These are phyloP conservation scores for Agonopterix alstromeriana DNA, from an alignment of 2,888 invertebrate genomes.

Conservation along the genomic window DNA sequence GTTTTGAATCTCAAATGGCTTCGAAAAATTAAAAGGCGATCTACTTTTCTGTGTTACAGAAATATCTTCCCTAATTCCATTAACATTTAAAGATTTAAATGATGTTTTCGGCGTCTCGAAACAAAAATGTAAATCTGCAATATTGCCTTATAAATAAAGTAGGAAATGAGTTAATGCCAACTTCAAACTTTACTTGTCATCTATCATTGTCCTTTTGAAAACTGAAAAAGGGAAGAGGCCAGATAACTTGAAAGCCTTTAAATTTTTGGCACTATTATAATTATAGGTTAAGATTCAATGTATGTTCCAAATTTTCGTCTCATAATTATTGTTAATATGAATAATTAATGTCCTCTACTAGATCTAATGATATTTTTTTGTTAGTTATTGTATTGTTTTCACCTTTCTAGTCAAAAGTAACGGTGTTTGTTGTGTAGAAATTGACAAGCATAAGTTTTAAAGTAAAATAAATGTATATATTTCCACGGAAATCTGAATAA, in stretches of 20 bases:
- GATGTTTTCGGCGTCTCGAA: neutral
- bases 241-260: too few species aligned
- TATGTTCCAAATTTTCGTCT: constrained; percentile 34
- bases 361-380: constrained; percentile 43
- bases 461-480: too few species aligned
- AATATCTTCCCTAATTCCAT: too few species aligned
- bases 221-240: too few species aligned
- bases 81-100: too few species aligned
- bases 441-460: neutral
- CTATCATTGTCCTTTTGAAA: too few species aligned
- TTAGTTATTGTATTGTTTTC: constrained; percentile 49
- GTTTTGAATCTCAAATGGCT: too few species aligned
- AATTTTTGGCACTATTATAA: neutral
- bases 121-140: neutral
- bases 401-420: constrained; percentile 71
- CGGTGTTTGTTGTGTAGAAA: constrained; percentile 31
- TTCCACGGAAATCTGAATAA: too few species aligned
- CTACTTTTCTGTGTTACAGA: too few species aligned
- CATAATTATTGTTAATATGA: constrained; percentile 31
- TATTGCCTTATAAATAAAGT: too few species aligned
- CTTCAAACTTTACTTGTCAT: neutral
- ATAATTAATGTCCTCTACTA: constrained; percentile 53
- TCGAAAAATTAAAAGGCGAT: too few species aligned
- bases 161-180: neutral
- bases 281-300: constrained; percentile 40